phyloP scores from a whole-genome alignment of 2,113 vertebrate genomes.

The Tragelaphus strepsiceros region DNA sequence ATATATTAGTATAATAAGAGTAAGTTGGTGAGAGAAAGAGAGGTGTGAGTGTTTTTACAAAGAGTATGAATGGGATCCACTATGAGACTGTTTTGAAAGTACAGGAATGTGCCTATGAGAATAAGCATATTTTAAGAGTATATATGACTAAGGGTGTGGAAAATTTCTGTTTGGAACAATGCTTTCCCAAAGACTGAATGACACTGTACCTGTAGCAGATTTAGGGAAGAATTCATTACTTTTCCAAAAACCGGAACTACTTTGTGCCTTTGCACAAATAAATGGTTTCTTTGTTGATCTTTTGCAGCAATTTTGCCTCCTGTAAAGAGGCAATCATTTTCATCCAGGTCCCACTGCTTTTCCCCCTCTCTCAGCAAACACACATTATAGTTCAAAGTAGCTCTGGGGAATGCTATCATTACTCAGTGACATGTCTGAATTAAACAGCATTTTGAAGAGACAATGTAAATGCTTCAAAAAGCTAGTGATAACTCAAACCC shows the following conservation, averaged over 20 bases:
- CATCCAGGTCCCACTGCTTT: background rate
- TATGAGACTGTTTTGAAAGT: background rate
- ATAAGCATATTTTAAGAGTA: background rate
- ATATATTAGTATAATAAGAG: background rate
- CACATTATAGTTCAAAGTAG: background rate
- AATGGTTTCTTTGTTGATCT: rapidly evolving
- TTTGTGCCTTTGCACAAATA: background rate
- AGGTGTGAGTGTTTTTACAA: background rate
- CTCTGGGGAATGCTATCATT: background rate
- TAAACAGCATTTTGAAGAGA: background rate
- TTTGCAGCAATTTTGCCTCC: background rate
- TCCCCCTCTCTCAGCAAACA: background rate
- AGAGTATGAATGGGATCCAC: background rate
- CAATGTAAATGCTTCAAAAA: background rate
- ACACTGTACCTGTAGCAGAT: background rate
- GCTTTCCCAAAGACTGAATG: background rate
- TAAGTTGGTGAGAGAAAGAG: background rate
- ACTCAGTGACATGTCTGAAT: background rate
- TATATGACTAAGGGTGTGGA: background rate
- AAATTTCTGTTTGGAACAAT: background rate
- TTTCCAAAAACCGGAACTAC: background rate
- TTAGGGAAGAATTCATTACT: background rate
- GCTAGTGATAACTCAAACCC: background rate
- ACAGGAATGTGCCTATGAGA: background rate
- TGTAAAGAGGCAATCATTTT: background rate